These are phyloP conservation scores for Unio delphinus DNA, from an alignment of 2,888 invertebrate species.

Conservation along the genomic window DNA sequence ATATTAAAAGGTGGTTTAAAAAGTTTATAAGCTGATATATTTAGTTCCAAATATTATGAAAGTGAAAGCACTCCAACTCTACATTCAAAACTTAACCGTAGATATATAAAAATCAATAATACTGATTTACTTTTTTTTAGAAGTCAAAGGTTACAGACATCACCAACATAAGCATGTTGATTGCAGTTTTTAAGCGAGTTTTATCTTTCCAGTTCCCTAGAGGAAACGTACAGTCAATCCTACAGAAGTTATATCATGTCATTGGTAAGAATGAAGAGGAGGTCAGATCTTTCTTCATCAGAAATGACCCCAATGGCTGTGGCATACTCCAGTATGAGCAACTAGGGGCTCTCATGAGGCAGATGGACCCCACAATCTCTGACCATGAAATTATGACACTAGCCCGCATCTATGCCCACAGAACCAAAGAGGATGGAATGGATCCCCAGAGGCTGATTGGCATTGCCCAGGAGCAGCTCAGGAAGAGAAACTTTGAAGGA, in stretches of 20 bases:
- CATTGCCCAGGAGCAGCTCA: constrained; percentile 66
- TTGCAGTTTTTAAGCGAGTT: background rate
- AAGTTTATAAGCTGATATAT: no score
- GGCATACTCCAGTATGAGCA: constrained; percentile 54
- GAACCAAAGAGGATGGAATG: constrained; percentile 43
- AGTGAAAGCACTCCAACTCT: no score
- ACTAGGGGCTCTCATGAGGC: constrained; percentile 51
- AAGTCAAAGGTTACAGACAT: no score
- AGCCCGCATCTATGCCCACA: constrained; percentile 57
- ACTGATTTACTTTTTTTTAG: no score
- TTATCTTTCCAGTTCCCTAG: constrained; percentile 55
- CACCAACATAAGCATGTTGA: no score
- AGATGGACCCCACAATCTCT: constrained; percentile 45
- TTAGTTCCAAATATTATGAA: no score
- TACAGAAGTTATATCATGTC: constrained; percentile 45
- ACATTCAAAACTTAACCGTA: no score
- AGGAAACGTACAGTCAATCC: constrained; percentile 53
- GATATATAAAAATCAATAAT: no score
- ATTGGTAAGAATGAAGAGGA: constrained; percentile 55
- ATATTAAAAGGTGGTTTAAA: no score
- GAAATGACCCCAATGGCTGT: constrained; percentile 52
- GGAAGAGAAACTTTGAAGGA: constrained; percentile 68
- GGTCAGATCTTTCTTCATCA: constrained; percentile 58
- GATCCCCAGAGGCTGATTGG: constrained; percentile 57
- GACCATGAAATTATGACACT: constrained; percentile 68